Percentiles rank a stretch among this genome's conserved stretches.
phyloP scores from a whole-genome alignment of 2,113 vertebrate species.

The Dasyprocta punctata region DNA sequence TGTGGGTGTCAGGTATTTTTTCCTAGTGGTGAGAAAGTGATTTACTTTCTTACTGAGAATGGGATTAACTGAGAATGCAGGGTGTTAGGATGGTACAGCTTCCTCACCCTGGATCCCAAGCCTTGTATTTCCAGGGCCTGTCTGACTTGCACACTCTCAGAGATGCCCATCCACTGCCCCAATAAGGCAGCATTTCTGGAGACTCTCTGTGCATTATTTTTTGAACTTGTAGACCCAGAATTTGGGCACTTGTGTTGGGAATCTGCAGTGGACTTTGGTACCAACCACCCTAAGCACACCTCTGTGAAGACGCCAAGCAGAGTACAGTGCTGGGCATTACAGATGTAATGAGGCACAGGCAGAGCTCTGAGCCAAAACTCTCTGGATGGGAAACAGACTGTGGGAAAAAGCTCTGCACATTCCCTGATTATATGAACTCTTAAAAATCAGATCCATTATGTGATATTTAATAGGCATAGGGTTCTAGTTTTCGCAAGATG shows the following conservation, averaged over 20 bases:
- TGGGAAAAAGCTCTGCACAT: not conserved
- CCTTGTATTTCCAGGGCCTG: not conserved
- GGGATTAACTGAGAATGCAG: not conserved
- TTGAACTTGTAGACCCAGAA: not conserved
- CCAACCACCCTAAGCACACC: not conserved
- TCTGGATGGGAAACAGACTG: not conserved
- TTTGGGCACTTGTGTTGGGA: not conserved
- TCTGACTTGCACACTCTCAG: not conserved
- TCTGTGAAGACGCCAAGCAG: not conserved
- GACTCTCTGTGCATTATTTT: not conserved
- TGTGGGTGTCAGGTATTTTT: not conserved
- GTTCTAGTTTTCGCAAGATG: not conserved
- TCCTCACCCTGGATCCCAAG: not conserved
- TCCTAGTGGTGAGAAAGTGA: not conserved
- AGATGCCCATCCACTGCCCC: not conserved
- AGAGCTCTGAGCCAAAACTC: not conserved
- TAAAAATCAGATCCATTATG: not conserved
- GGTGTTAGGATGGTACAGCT: not conserved
- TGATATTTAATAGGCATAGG: not conserved
- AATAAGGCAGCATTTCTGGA: not conserved
- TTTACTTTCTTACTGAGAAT: not conserved
- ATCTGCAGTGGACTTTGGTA: not conserved
- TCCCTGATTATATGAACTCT: not conserved
- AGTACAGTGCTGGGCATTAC: not conserved
- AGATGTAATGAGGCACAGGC: not conserved